Conservation (phyloP, 1,140 invertebrate genomes). For the Lasioglossum albipes region DNA sequence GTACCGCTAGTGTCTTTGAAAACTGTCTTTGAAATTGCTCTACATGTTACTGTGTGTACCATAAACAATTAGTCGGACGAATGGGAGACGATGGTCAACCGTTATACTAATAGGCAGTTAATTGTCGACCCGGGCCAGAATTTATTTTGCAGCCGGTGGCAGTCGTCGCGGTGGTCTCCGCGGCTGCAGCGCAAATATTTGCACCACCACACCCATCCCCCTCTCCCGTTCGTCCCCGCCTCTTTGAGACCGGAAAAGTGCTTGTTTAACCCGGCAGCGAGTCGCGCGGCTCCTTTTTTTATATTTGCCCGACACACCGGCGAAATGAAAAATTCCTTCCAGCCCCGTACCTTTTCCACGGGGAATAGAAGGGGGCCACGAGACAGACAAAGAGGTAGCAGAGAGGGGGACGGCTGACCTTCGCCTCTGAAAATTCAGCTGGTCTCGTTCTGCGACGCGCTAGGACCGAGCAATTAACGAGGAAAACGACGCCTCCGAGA, state of each 20-base stretch:
- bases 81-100: too few species aligned
- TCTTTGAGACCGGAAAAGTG: conserved; percentile 29
- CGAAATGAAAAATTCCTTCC: conserved; percentile 35
- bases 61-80: too few species aligned
- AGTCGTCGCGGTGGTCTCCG: not conserved
- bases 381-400: not conserved
- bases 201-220: not conserved
- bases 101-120: conserved; percentile 12
- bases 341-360: too few species aligned
- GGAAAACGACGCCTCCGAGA: not conserved
- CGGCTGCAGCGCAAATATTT: conserved; percentile 33
- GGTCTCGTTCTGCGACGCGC: not conserved
- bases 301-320: conserved; percentile 16
- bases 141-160: not conserved
- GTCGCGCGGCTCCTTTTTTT: conserved; percentile 1
- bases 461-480: conserved; percentile 7
- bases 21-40: too few species aligned
- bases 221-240: not conserved
- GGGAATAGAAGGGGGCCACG: too few species aligned
- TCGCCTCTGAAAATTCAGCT: conserved; percentile 4
- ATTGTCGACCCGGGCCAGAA: not conserved
- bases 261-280: conserved; percentile 17
- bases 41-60: too few species aligned
- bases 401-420: not conserved
- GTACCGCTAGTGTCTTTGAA: too few species aligned